Conservation (phyloP, 2,888 invertebrate genomes). For the Julus scandinavius region DNA sequence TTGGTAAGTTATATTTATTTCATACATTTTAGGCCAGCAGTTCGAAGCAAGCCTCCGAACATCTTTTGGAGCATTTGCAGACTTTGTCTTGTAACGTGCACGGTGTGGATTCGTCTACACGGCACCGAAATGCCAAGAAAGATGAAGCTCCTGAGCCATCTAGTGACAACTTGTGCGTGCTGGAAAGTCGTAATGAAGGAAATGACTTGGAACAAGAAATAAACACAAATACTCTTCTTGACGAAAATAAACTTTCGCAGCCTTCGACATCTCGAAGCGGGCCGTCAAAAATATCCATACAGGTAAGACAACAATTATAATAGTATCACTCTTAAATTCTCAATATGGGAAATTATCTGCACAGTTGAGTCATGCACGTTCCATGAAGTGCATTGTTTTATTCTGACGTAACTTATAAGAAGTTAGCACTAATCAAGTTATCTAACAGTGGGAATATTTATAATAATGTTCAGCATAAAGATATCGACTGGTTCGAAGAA, state of each 20-base stretch:
- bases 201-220: background rate
- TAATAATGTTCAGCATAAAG: background rate
- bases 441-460: background rate
- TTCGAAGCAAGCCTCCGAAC: background rate
- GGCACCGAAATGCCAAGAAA: background rate
- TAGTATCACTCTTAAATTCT: background rate
- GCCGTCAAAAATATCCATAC: background rate
- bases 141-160: background rate
- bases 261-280: background rate
- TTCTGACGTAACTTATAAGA: too few species aligned
- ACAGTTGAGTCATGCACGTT: too few species aligned
- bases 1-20: background rate
- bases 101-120: background rate
- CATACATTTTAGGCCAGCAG: background rate
- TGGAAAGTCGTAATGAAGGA: background rate
- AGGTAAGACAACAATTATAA: background rate
- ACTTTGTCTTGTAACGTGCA: background rate
- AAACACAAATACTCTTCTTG: background rate
- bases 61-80: background rate
- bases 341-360: too few species aligned
- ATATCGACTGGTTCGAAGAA: constrained; percentile 34
- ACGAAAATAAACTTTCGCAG: background rate
- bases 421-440: too few species aligned
- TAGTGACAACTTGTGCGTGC: background rate
- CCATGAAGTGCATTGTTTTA: too few species aligned